These are phyloP conservation scores for Botia kubotai DNA, from an alignment of 2,797 vertebrate species.

Conservation along the genomic window DNA sequence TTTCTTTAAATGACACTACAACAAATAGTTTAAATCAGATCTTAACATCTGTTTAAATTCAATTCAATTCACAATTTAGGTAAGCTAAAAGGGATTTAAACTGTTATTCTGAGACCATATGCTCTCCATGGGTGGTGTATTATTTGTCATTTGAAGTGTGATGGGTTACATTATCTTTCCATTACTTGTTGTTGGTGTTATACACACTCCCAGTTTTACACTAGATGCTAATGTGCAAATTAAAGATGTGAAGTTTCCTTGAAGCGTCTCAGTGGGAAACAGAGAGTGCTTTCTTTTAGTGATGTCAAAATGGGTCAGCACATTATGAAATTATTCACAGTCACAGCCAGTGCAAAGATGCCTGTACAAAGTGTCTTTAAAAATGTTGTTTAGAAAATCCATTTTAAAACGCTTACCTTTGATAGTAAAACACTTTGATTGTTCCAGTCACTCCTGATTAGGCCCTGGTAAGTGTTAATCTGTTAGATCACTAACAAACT, in stretches of 20 bases:
- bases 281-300: slow-evolving; percentile 70
- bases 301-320: slow-evolving; percentile 73
- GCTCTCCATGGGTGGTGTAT: slow-evolving; percentile 38
- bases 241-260: slow-evolving; percentile 77
- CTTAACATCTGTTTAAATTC: too few relatives aligned
- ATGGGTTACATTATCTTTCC: slow-evolving; percentile 51
- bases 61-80: background rate
- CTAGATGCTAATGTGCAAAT: slow-evolving; percentile 65
- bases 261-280: slow-evolving; percentile 71
- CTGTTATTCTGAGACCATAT: background rate
- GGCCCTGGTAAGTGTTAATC: slow-evolving; percentile 79
- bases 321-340: slow-evolving; percentile 80
- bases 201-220: slow-evolving; percentile 48
- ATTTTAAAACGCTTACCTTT: slow-evolving; percentile 87
- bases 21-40: too few relatives aligned
- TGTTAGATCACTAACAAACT: slow-evolving; percentile 84
- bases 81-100: slow-evolving; percentile 18
- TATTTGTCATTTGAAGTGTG: slow-evolving; percentile 45
- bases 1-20: too few relatives aligned
- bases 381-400: slow-evolving; percentile 88
- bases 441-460: slow-evolving; percentile 70
- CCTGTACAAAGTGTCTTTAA: slow-evolving; percentile 78
- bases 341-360: slow-evolving; percentile 68
- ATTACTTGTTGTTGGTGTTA: slow-evolving; percentile 54
- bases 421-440: slow-evolving; percentile 76